A percentile compares a stretch with the other conserved stretches of the same genome.
These are phyloP conservation scores for Cosmia pyralina DNA, from an alignment of 2,888 invertebrate genomes.

Conservation along the genomic window DNA sequence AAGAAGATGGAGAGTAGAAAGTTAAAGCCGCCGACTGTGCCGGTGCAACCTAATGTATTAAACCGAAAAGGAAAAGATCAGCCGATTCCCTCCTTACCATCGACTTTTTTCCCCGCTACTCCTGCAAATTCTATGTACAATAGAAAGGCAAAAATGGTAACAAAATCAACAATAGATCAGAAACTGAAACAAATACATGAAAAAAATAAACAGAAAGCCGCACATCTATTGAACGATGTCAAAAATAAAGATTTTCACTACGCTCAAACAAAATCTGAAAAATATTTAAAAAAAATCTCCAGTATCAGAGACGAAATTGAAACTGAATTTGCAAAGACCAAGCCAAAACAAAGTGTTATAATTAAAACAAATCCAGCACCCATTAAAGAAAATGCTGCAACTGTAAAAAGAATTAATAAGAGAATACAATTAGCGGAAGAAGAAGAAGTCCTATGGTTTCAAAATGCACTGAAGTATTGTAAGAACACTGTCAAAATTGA, in stretches of 20 bases:
- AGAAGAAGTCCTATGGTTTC: slow-evolving; percentile 87
- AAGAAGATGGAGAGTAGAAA: slow-evolving; percentile 78
- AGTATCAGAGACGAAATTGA: slow-evolving; percentile 75
- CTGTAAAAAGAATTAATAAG: slow-evolving; percentile 88
- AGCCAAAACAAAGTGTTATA: slow-evolving; percentile 63
- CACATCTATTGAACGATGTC: slow-evolving; percentile 75
- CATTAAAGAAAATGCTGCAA: slow-evolving; percentile 87
- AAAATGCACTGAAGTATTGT: slow-evolving; percentile 86
- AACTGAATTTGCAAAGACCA: slow-evolving; percentile 66
- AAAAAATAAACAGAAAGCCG: slow-evolving; percentile 81
- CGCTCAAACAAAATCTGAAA: slow-evolving; percentile 77
- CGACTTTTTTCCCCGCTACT: slow-evolving; percentile 66
- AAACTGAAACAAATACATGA: slow-evolving; percentile 78
- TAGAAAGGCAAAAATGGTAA: slow-evolving; percentile 78
- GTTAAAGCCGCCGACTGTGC: slow-evolving; percentile 78
- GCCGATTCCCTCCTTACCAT: slow-evolving; percentile 24
- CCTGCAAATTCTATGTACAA: slow-evolving; percentile 76
- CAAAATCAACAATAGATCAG: slow-evolving; percentile 81
- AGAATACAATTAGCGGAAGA: slow-evolving; percentile 78
- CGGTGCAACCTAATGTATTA: slow-evolving; percentile 80
- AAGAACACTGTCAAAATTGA: slow-evolving; percentile 82
- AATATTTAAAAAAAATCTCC: slow-evolving; percentile 71
- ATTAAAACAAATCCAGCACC: slow-evolving; percentile 53
- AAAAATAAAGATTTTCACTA: slow-evolving; percentile 77
- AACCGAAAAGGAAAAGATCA: slow-evolving; percentile 74